phyloP scores from a whole-genome alignment of 2,888 invertebrate species.

The Clusia tigrina region DNA sequence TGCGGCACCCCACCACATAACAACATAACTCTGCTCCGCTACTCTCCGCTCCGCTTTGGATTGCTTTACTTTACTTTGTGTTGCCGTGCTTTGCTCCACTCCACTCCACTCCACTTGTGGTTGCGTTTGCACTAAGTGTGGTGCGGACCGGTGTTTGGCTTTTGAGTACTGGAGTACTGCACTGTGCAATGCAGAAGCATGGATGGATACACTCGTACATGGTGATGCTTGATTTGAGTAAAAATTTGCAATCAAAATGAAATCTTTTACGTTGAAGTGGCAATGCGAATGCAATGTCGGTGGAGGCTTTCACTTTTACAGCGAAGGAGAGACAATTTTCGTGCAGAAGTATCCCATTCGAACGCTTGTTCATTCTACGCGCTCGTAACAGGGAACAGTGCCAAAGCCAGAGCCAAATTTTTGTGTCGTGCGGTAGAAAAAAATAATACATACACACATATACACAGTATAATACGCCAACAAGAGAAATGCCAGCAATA shows the following conservation, averaged over 20 bases:
- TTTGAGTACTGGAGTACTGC: conserved; percentile 3
- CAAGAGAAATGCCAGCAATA: too few relatives aligned
- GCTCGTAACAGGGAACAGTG: too few relatives aligned
- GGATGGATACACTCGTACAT: conserved; percentile 1
- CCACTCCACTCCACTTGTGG: neutral
- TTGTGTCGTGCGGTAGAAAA: too few relatives aligned
- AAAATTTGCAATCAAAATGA: conserved; percentile 20
- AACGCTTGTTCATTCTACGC: neutral
- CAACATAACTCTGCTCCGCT: neutral
- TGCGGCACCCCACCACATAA: conserved; percentile 20
- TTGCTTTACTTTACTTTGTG: too few relatives aligned
- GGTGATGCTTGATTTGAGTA: neutral
- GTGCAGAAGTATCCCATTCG: neutral
- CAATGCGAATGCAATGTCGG: conserved; percentile 22
- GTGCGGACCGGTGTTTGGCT: neutral
- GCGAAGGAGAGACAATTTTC: neutral
- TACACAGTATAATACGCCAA: too few relatives aligned
- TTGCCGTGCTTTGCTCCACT: neutral
- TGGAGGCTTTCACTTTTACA: conserved; percentile 23
- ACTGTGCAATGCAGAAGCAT: neutral
- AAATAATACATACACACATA: too few relatives aligned
- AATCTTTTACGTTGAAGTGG: conserved; percentile 9
- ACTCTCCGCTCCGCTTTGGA: neutral
- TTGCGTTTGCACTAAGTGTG: neutral
- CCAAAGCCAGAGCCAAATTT: too few relatives aligned